Conservation (phyloP, 2,888 invertebrate species). For the Zeuzera pyrina region DNA sequence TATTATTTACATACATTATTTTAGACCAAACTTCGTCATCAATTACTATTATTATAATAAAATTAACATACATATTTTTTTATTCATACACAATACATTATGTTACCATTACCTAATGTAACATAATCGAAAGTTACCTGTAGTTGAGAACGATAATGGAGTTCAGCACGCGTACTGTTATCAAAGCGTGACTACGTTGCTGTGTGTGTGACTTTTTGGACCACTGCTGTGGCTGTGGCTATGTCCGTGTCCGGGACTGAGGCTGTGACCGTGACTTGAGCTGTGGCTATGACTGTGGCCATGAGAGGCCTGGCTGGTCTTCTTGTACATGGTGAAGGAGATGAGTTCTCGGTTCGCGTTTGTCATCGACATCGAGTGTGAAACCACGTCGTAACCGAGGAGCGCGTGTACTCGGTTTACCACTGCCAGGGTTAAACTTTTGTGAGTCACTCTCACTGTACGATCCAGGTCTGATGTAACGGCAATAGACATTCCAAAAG, state of each 20-base stretch:
- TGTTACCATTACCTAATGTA: no score
- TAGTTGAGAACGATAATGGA: slow-evolving; percentile 1
- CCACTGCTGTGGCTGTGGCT: slow-evolving; percentile 24
- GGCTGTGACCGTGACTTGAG: slow-evolving; percentile 27
- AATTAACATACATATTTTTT: no score
- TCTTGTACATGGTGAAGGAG: slow-evolving; percentile 66
- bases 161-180: slow-evolving; percentile 6
- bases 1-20: no score
- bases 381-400: slow-evolving; percentile 64
- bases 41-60: no score
- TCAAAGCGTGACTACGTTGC: slow-evolving; percentile 49
- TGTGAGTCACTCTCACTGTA: slow-evolving; percentile 52
- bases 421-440: slow-evolving; percentile 54
- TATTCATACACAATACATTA: no score
- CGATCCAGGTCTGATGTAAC: slow-evolving; percentile 41
- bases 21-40: no score
- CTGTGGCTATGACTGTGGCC: slow-evolving; percentile 33
- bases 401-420: slow-evolving; percentile 61
- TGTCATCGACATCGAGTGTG: slow-evolving; percentile 67
- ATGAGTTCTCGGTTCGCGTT: slow-evolving; percentile 62
- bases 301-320: slow-evolving; percentile 32
- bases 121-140: no score
- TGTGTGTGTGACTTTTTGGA: slow-evolving; percentile 17
- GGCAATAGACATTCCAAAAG: slow-evolving; percentile 46
- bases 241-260: slow-evolving; percentile 6